Percentiles rank a stretch among this genome's conserved stretches.
phyloP scores from a whole-genome alignment of 2,888 invertebrate genomes.

The Troilus luridus region DNA sequence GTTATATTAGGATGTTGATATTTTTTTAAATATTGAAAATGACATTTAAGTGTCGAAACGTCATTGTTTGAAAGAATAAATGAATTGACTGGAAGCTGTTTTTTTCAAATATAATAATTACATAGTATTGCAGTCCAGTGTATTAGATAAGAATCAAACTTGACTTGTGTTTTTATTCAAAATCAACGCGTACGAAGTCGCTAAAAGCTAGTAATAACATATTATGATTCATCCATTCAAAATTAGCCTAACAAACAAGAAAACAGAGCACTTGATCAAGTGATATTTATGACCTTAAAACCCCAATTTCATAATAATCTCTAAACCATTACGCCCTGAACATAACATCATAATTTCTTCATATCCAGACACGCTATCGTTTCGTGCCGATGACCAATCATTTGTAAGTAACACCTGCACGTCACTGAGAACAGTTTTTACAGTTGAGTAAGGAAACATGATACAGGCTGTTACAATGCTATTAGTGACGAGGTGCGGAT shows the following conservation, averaged over 20 bases:
- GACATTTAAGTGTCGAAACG: no score
- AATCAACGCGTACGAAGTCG: no score
- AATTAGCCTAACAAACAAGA: not conserved
- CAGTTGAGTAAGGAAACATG: not conserved
- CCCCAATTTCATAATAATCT: not conserved
- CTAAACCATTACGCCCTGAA: not conserved
- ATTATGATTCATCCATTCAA: not conserved
- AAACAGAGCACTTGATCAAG: not conserved
- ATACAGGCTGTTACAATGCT: not conserved
- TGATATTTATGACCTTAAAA: not conserved
- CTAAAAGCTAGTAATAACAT: no score
- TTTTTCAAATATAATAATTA: no score
- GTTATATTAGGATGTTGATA: no score
- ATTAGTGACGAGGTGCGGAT: not conserved
- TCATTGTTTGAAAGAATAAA: no score
- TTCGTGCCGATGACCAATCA: not conserved
- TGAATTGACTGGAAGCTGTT: no score
- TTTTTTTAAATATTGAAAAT: no score
- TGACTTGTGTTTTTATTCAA: no score
- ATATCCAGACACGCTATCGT: not conserved
- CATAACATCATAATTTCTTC: constrained; percentile 10
- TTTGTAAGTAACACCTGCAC: not conserved
- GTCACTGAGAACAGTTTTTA: not conserved
- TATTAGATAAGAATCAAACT: no score
- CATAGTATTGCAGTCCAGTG: no score